These are phyloP conservation scores for Uropetala carovei DNA, from an alignment of 2,888 invertebrate species.

Conservation along the genomic window DNA sequence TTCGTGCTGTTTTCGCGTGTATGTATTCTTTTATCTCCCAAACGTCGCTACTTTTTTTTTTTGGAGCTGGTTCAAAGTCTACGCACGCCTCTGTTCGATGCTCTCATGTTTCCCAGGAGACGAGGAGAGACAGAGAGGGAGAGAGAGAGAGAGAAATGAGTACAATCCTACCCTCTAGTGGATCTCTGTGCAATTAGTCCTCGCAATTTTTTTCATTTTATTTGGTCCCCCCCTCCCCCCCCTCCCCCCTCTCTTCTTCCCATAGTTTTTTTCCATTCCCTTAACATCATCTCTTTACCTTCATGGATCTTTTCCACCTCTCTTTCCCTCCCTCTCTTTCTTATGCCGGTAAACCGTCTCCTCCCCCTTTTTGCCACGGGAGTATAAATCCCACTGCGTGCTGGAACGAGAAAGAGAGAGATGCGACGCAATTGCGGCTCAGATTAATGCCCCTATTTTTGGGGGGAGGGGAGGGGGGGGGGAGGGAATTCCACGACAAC, in stretches of 20 bases:
- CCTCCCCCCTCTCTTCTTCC: no score
- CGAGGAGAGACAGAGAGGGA: neutral
- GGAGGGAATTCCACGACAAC: neutral
- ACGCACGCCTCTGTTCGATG: conserved; percentile 8
- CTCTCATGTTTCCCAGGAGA: neutral
- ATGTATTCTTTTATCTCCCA: neutral
- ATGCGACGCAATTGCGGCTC: neutral
- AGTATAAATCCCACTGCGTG: neutral
- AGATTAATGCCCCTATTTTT: conserved; percentile 34
- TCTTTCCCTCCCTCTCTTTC: neutral
- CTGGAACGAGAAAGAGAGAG: neutral
- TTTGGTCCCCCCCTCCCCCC: no score
- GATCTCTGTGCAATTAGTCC: conserved; percentile 28
- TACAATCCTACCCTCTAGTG: neutral
- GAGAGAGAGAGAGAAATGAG: neutral
- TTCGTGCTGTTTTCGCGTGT: neutral
- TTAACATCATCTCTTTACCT: neutral
- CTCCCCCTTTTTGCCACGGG: neutral
- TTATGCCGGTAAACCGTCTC: neutral
- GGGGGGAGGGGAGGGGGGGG: no score
- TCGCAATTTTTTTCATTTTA: neutral
- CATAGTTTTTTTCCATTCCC: neutral
- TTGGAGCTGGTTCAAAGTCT: neutral
- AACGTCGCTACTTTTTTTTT: neutral
- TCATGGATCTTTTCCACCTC: neutral